Conservation (phyloP, 1,140 invertebrate species). For the Habropoda laboriosa region DNA sequence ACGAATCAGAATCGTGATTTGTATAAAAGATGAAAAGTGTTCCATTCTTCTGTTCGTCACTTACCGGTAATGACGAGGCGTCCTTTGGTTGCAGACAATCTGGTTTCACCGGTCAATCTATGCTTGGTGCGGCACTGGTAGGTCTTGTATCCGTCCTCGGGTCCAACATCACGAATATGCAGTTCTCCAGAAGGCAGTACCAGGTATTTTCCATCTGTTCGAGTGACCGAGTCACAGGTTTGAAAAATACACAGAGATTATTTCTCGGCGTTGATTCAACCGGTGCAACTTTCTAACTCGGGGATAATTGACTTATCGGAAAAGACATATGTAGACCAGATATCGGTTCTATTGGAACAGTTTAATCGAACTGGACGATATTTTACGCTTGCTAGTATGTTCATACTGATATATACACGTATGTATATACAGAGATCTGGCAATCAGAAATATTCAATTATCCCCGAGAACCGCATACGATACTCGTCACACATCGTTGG, state of each 20-base stretch:
- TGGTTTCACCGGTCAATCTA: constrained; percentile 95
- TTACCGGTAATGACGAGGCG: constrained; percentile 97
- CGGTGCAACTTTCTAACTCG: constrained; percentile 37
- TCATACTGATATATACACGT: not conserved
- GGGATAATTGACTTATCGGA: constrained; percentile 56
- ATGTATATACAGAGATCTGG: no score
- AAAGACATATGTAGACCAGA: not conserved
- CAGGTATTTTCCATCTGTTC: constrained; percentile 94
- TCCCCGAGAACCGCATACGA: constrained; percentile 52
- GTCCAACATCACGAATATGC: constrained; percentile 95
- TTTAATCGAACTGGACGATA: constrained; percentile 35
- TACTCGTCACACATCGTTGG: constrained; percentile 34
- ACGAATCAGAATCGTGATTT: constrained; percentile 66
- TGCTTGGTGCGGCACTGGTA: constrained; percentile 97
- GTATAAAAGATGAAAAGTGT: constrained; percentile 36
- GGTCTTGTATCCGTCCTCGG: constrained; percentile 95
- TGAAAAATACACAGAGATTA: constrained; percentile 45
- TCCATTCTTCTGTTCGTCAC: constrained; percentile 72
- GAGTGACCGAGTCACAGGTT: constrained; percentile 22
- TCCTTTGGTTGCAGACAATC: constrained; percentile 95
- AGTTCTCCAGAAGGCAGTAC: constrained; percentile 96
- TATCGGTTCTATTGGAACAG: constrained; percentile 12
- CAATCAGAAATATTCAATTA: constrained; percentile 53
- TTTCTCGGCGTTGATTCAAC: not conserved
- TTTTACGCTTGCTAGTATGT: constrained; percentile 13